phyloP scores from a whole-genome alignment of 2,888 invertebrate genomes.

The Mimachlamys varia region DNA sequence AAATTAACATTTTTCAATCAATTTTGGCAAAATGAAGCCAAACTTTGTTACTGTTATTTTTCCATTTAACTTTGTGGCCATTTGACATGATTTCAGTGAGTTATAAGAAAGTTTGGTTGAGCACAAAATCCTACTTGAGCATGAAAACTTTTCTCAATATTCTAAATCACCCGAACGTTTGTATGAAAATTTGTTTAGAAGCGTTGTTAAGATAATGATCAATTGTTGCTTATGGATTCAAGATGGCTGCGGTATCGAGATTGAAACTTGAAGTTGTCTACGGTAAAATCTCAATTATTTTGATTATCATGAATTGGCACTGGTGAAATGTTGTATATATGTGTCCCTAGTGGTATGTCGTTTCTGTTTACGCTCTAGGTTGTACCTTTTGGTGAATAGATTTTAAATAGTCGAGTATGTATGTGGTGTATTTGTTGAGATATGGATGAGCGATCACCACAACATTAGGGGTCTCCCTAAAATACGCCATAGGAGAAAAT shows the following conservation, averaged over 20 bases:
- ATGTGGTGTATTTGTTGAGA: not conserved
- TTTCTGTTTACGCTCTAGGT: not conserved
- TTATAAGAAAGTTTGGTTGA: no score
- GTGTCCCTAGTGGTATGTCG: not conserved
- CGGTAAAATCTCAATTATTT: not conserved
- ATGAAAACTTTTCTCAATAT: no score
- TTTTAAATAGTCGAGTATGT: not conserved
- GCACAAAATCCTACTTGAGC: no score
- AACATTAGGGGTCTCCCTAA: no score
- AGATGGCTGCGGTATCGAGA: conserved; percentile 15
- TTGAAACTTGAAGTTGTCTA: conserved; percentile 6
- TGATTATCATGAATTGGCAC: not conserved
- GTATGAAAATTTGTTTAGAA: not conserved
- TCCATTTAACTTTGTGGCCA: no score
- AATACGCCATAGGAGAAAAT: no score
- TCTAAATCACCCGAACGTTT: not conserved
- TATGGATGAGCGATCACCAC: not conserved
- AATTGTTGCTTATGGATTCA: conserved; percentile 32
- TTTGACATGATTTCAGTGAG: no score
- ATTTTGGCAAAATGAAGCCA: no score
- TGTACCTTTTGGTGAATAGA: not conserved
- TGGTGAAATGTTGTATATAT: not conserved
- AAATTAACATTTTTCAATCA: no score
- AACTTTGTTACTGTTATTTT: no score
- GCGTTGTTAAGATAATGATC: not conserved